Evolutionary conservation across 2,113 vertebrate genomes (phyloP).

Genomic region (Chunga burmeisteri): DNA sequence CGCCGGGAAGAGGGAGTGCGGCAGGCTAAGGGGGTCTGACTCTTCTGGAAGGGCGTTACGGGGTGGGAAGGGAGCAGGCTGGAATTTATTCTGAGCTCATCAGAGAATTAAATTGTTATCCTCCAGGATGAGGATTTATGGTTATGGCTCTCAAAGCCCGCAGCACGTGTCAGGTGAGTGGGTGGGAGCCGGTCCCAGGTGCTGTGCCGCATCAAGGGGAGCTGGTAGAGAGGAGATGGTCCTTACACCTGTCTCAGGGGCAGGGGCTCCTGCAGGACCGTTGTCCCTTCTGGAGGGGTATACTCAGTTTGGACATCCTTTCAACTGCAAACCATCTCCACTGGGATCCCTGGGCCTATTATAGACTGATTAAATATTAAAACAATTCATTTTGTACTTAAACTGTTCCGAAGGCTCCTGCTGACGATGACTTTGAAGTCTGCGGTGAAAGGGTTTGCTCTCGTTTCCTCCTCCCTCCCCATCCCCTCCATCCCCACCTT

Average conservation of each 20-base stretch:
- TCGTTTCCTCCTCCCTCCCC: background rate
- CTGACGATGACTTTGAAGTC: conserved; percentile 64
- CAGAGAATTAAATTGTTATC: background rate
- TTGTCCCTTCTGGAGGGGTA: background rate
- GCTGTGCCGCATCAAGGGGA: background rate
- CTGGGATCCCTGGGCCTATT: conserved; percentile 61
- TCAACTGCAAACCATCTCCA: conserved; percentile 12
- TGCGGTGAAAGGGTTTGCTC: background rate
- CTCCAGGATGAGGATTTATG: background rate
- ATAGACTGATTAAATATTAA: conserved; percentile 76
- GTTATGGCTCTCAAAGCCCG: background rate
- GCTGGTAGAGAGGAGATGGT: fast-evolving
- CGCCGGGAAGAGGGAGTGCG: fast-evolving
- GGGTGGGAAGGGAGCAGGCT: background rate
- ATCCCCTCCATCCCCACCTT: background rate
- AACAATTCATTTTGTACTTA: conserved; percentile 78
- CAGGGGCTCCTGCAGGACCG: background rate
- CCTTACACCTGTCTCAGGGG: background rate
- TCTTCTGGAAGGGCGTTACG: fast-evolving
- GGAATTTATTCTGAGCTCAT: background rate
- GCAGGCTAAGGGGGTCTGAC: fast-evolving
- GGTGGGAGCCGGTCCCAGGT: background rate
- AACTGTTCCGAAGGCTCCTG: conserved; percentile 70
- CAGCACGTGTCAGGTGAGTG: fast-evolving
- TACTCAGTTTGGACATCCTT: conserved; percentile 35